Conservation (phyloP, 2,113 vertebrate genomes). For the Xenopus laevis region DNA sequence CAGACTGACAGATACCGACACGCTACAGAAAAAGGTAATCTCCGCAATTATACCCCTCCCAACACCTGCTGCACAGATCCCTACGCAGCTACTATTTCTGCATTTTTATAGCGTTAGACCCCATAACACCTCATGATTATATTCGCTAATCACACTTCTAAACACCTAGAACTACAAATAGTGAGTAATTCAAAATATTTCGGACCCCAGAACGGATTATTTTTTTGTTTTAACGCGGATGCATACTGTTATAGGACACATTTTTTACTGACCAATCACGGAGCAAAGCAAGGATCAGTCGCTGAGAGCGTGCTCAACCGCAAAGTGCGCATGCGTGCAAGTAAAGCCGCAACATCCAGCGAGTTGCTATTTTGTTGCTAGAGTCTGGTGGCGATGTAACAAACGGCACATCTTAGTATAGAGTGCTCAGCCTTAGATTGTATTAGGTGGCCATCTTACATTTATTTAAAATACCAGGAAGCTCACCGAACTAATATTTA, state of each 20-base stretch:
- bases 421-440: background rate
- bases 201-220: too few relatives aligned
- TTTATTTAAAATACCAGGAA: background rate
- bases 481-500: too few relatives aligned
- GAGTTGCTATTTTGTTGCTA: background rate
- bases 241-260: conserved; percentile 13
- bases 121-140: too few relatives aligned
- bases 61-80: conserved; percentile 33
- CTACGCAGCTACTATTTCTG: background rate
- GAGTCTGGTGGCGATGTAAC: too few relatives aligned
- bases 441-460: background rate
- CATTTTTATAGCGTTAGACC: too few relatives aligned
- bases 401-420: background rate
- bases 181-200: too few relatives aligned
- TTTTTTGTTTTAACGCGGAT: conserved; percentile 10
- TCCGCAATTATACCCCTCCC: conserved; percentile 12
- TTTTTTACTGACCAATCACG: conserved; percentile 16
- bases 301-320: background rate
- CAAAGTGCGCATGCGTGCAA: background rate
- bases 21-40: conserved; percentile 16
- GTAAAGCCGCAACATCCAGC: background rate
- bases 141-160: too few relatives aligned
- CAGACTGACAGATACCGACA: conserved; percentile 20
- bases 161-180: too few relatives aligned
- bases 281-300: background rate